Conservation (phyloP, 2,888 invertebrate species). For the Lasius platythorax region DNA sequence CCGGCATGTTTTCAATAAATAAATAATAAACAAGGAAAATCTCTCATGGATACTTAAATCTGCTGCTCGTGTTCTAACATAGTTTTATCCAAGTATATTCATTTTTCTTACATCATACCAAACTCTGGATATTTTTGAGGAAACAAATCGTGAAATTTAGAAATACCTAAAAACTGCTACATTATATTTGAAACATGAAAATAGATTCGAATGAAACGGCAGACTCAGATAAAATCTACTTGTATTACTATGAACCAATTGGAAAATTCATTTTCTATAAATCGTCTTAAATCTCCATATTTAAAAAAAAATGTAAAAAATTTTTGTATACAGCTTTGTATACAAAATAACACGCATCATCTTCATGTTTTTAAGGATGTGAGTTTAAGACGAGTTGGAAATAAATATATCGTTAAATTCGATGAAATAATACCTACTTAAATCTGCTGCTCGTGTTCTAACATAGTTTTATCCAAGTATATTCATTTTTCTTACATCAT, state of each 20-base stretch:
- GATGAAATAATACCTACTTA: no score
- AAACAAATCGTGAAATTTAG: neutral
- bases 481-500: neutral
- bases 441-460: neutral
- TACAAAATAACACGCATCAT: no score
- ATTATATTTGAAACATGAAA: neutral
- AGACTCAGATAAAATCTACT: neutral
- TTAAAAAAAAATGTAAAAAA: neutral
- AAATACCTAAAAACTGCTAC: neutral
- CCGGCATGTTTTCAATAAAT: neutral
- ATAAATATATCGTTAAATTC: no score
- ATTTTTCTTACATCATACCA: neutral
- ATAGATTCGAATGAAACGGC: neutral
- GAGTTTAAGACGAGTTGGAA: no score
- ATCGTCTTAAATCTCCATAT: neutral
- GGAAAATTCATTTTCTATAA: neutral
- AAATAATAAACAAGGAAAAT: neutral
- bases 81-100: neutral
- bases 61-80: neutral
- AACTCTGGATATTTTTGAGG: neutral
- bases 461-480: neutral
- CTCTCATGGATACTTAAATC: neutral
- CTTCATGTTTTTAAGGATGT: no score
- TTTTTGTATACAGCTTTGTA: neutral
- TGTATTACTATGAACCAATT: neutral